Base-by-base conservation (phyloP, 2,113 vertebrate genomes). In the Lamprologus speciosus region DNA sequence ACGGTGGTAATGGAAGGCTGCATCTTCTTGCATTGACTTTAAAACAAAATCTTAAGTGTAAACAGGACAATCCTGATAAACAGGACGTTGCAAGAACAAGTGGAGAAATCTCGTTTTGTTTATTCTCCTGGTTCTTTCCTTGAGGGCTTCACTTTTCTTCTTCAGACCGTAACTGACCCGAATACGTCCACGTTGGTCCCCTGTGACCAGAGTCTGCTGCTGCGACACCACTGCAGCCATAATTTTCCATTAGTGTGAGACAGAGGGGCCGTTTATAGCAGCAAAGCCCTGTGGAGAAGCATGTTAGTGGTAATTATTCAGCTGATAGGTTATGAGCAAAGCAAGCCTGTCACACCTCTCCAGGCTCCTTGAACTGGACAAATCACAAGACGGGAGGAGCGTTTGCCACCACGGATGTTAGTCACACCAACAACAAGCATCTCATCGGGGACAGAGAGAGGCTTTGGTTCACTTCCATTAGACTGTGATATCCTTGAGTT, bases 251-350 rank as follows among this genome's bases (percentile, higher is more conserved):
- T 92, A 91, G 82, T 7, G 78, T 57, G 79, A 89, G 85, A 85
- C 92, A 84, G 91, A 42, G 33, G n/a, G 81, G 60, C 83, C 51
- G 37, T 88, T 89, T 84, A 91, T 88, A 89, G 81, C 88, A 75
- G 80, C 21, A 19, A 83, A 45, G 73, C 81, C 89, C 94, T 58
- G 85, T 53, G 83, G 85, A 91, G 83, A 57, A 40, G 81, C 54
- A 80, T 57, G 88, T 91, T 86, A 90, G 86, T 53, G 2, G 93
- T 94, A 93, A 92, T 92, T 92, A 94, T 87, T 92, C 89, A 91
- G 90, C 82, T 85, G 89, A 83, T 58, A 80, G 87, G 80, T 88
- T 85, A 78, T 40, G 60, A 82, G 84, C 26, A 58, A 81, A 82
- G 68, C 79, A 6, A 54, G 33, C 60, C 60, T 58, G 87, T 89